These are phyloP conservation scores for Python bivittatus DNA, from an alignment of 2,113 vertebrate species.

Conservation along the genomic window DNA sequence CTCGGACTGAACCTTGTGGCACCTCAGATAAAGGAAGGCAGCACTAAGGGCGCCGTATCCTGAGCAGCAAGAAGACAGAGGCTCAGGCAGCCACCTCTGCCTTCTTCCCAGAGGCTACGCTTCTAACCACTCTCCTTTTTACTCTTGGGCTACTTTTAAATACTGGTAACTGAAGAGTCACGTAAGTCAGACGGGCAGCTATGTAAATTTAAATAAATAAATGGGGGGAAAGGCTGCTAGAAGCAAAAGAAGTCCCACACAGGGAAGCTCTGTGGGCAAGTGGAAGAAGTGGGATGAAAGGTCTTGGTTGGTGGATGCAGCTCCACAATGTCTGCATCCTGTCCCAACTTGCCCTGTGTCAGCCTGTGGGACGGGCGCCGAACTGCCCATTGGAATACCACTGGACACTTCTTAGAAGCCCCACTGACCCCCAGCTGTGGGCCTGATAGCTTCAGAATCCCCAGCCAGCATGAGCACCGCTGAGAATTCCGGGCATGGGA, in stretches of 20 bases:
- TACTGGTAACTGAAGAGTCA: conserved; percentile 18
- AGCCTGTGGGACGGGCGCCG: conserved; percentile 27
- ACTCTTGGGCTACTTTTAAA: conserved; percentile 54
- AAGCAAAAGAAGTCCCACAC: conserved; percentile 54
- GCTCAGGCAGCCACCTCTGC: neutral
- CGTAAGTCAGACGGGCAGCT: too few relatives aligned
- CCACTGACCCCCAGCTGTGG: too few relatives aligned
- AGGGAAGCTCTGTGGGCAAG: conserved; percentile 52
- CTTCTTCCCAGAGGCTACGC: conserved; percentile 34
- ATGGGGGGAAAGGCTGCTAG: conserved; percentile 32
- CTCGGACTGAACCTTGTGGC: too few relatives aligned
- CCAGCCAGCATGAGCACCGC: too few relatives aligned
- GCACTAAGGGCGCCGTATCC: neutral
- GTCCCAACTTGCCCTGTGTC: conserved; percentile 57
- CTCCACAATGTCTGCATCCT: conserved; percentile 54
- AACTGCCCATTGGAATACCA: too few relatives aligned
- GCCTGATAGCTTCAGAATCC: too few relatives aligned
- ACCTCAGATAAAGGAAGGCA: neutral
- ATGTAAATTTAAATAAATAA: conserved; percentile 1
- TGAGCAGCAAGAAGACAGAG: neutral
- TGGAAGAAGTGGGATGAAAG: conserved; percentile 50
- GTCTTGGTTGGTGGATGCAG: conserved; percentile 56
- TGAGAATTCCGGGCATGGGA: too few relatives aligned
- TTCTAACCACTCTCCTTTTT: conserved; percentile 37
- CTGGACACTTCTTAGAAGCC: too few relatives aligned